Conservation (phyloP, 2,797 vertebrate genomes). For the Prunella strophiata region DNA sequence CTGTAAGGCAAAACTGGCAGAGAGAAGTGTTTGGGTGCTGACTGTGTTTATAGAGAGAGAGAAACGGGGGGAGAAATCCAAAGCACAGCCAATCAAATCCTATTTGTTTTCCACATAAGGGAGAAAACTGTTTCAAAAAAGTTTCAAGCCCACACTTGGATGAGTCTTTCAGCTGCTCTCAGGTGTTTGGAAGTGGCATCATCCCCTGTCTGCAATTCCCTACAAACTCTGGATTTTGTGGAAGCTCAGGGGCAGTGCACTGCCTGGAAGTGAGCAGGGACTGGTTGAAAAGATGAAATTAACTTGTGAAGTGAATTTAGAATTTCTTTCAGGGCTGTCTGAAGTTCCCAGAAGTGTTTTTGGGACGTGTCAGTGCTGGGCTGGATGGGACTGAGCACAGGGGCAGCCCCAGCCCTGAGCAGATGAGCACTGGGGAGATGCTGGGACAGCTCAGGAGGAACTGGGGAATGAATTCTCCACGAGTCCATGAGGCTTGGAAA, state of each 20-base stretch:
- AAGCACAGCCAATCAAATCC: background rate
- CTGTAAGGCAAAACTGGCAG: background rate
- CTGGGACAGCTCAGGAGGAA: background rate
- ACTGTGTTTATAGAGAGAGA: background rate
- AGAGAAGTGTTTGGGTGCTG: background rate
- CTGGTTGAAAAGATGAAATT: background rate
- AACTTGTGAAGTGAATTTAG: background rate
- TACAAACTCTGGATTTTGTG: background rate
- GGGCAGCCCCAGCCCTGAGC: background rate
- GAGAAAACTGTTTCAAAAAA: background rate
- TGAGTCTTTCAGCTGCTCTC: background rate
- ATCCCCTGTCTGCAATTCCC: background rate
- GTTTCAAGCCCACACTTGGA: fast-evolving
- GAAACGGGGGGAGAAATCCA: background rate
- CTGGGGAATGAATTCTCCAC: slow-evolving; percentile 12
- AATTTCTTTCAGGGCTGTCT: background rate
- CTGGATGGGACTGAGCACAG: background rate
- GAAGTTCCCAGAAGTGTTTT: background rate
- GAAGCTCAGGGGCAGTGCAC: background rate
- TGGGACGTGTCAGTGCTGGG: background rate
- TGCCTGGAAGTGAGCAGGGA: background rate
- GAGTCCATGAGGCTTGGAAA: background rate
- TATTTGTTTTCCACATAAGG: fast-evolving
- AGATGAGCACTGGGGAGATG: background rate
- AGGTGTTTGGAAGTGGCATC: background rate